Evolutionary conservation across 2,797 vertebrate species (phyloP).

Genomic region (Halcyon leucocephala): DNA sequence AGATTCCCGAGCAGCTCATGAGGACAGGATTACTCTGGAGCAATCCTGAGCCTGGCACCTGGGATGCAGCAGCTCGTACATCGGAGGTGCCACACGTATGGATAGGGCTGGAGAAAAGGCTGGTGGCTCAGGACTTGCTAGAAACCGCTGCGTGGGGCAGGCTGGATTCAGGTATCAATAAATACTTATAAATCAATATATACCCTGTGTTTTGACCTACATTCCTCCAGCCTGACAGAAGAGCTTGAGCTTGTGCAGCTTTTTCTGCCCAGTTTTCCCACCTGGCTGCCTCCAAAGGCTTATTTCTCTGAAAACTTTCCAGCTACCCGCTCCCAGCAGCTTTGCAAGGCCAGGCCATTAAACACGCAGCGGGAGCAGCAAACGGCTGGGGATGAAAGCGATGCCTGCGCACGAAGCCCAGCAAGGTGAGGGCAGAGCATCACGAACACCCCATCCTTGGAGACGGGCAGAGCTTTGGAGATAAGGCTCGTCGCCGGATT

Average conservation of each 20-base stretch:
- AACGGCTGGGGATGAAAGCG: background rate
- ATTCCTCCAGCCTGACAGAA: background rate
- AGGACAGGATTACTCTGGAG: constrained; percentile 48
- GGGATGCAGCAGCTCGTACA: constrained; percentile 17
- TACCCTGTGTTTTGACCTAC: fast-evolving
- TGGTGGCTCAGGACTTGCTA: background rate
- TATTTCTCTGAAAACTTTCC: background rate
- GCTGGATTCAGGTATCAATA: background rate
- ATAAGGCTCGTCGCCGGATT: background rate
- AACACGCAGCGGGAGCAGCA: fast-evolving
- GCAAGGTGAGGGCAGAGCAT: background rate
- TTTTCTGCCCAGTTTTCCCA: background rate
- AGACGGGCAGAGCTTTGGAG: background rate
- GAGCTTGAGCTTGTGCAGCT: background rate
- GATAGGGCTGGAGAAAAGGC: constrained; percentile 1
- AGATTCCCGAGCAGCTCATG: constrained; percentile 19
- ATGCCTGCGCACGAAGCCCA: fast-evolving
- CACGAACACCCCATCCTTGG: background rate
- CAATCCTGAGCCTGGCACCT: constrained; percentile 32
- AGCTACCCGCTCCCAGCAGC: background rate
- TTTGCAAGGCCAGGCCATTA: background rate
- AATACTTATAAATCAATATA: background rate
- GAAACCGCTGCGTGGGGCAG: background rate
- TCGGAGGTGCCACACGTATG: background rate
- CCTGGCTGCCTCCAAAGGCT: background rate